Percentiles rank a stretch among this genome's conserved stretches.
These are phyloP conservation scores for Eristalis intricaria DNA, from an alignment of 2,888 invertebrate genomes.

Conservation along the genomic window DNA sequence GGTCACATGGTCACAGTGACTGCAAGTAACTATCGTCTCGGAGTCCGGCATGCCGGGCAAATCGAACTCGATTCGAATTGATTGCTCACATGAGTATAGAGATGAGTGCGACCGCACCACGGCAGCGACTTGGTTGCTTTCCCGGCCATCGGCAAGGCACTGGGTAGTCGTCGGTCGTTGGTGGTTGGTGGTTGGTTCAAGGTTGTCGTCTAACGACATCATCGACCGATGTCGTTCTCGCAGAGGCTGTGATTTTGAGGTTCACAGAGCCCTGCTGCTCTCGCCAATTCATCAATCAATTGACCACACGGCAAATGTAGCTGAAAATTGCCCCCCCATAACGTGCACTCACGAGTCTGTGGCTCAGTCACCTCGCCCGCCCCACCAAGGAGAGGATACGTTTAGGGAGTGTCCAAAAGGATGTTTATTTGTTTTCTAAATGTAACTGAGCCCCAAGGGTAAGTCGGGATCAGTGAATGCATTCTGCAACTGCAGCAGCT, in stretches of 20 bases:
- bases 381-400: neutral
- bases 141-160: neutral
- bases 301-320: constrained; percentile 71
- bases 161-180: neutral
- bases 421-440: constrained; percentile 56
- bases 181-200: neutral
- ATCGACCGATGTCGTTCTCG: neutral
- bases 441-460: constrained; percentile 23
- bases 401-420: constrained; percentile 3
- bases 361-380: neutral
- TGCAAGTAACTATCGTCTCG: constrained; percentile 61
- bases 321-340: constrained; percentile 70
- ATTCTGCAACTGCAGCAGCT: constrained; percentile 50
- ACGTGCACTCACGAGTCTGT: constrained; percentile 67
- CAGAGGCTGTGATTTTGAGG: constrained; percentile 50
- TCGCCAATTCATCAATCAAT: constrained; percentile 69
- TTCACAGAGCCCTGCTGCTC: constrained; percentile 37
- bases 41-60: constrained; percentile 15
- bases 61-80: constrained; percentile 52
- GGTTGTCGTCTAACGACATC: neutral
- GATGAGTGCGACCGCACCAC: constrained; percentile 15
- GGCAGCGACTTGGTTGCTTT: constrained; percentile 22
- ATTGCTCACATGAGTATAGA: constrained; percentile 67
- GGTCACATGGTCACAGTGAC: neutral
- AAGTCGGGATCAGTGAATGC: constrained; percentile 48